Percentiles rank a stretch among this genome's conserved stretches.
phyloP scores from a whole-genome alignment of 2,888 invertebrate species.

The Eupsilia transversa region DNA sequence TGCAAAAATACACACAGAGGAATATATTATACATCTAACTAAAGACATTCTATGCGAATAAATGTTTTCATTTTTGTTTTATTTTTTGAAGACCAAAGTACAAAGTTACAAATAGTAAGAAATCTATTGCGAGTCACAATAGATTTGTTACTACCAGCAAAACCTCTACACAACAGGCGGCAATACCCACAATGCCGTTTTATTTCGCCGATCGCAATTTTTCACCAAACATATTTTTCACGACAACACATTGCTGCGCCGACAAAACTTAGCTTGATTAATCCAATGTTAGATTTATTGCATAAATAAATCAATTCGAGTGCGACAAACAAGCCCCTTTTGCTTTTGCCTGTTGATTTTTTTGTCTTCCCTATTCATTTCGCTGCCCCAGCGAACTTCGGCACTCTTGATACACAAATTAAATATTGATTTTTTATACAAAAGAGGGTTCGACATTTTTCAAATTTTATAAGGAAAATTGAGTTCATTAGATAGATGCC shows the following conservation, averaged over 20 bases:
- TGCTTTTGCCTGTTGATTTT: conserved; percentile 73
- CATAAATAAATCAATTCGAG: conserved; percentile 86
- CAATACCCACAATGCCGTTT: conserved; percentile 53
- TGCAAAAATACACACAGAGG: too few relatives aligned
- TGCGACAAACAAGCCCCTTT: conserved; percentile 79
- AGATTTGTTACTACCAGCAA: conserved; percentile 2
- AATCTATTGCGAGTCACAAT: conserved; percentile 29
- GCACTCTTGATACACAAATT: conserved; percentile 72
- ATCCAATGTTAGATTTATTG: conserved; percentile 87
- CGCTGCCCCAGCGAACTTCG: conserved; percentile 71
- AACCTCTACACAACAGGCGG: conserved; percentile 38
- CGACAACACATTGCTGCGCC: conserved; percentile 80
- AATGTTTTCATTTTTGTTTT: too few relatives aligned
- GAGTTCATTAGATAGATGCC: conserved; percentile 63
- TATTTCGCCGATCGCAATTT: conserved; percentile 62
- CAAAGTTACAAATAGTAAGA: conserved; percentile 27
- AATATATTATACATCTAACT: background rate
- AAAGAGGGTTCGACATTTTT: conserved; percentile 53
- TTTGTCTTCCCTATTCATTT: conserved; percentile 77
- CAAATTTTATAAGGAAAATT: conserved; percentile 62
- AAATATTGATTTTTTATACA: conserved; percentile 70
- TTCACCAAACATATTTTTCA: conserved; percentile 68
- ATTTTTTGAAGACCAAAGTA: conserved; percentile 19
- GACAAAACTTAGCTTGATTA: conserved; percentile 86
- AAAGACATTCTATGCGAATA: too few relatives aligned